Base-by-base conservation (phyloP, 2,888 invertebrate species). In the Dasypolia templi region DNA sequence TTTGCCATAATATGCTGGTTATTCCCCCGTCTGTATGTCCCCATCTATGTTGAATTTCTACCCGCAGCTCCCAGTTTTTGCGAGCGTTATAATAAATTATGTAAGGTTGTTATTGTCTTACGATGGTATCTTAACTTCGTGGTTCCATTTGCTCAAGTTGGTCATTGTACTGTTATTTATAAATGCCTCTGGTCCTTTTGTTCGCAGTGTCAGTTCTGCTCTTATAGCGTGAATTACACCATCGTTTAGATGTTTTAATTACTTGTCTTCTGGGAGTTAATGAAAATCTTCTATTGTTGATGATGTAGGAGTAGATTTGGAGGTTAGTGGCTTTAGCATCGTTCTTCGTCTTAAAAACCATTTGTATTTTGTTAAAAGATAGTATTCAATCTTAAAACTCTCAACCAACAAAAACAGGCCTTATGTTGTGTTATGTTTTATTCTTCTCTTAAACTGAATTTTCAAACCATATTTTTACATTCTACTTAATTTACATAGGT, bases 81-180 rank as follows among this genome's bases (percentile, higher is more conserved):
- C 90, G 77, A 87, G 86, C 89, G 91, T 91, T 91, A 91, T 93
- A 94, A 95, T 95, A 95, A 95, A 94, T 94, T 94, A 93, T 91
- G 91, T 91, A 91, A 91, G 91, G 90, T 87, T 90, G 89, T 94
- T 93, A 95, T 95, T 95, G 95, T 95, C 93, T 92, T 88, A 77
- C 87, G 93, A 95, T 94, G 90, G 78, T 94, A 95, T 95, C 94
- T 92, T 87, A 89, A 91, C 91, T 92, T 90, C 86, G 91, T 89
- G 91, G 89, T 90, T 75, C 89, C 89, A 88, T 91, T 91, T 88
- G 86, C 86, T 80, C 77, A 81, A 86, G 84, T 77, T 82, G 74
- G 86, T 86, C 84, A 87, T 88, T 89, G 87, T 86, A 86, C 79
- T 81, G 86, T 89, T 88, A 92, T 93, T 93, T 93, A 93, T 91